Evolutionary conservation across 2,113 vertebrate genomes (phyloP).

Genomic region (Misgurnus mizolepis): DNA sequence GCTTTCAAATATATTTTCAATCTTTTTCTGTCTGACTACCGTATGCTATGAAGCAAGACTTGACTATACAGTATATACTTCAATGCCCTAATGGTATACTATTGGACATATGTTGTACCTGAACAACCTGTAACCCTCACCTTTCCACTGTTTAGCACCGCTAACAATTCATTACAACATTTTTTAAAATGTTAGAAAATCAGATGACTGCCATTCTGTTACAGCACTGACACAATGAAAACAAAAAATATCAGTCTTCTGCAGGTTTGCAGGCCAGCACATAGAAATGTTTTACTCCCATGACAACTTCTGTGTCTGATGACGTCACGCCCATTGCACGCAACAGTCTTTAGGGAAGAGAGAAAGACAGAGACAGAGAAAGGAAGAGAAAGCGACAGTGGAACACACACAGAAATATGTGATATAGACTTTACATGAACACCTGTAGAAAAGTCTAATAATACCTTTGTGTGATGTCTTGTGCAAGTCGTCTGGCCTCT

Average conservation of each 20-base stretch:
- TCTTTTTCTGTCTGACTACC: too few species aligned
- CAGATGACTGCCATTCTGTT: background rate
- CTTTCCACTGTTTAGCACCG: too few species aligned
- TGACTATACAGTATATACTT: too few species aligned
- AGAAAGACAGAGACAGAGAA: background rate
- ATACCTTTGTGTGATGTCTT: conserved; percentile 74
- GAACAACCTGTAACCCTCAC: too few species aligned
- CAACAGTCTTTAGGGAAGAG: conserved; percentile 62
- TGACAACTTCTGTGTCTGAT: conserved; percentile 62
- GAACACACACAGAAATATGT: background rate
- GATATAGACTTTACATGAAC: background rate
- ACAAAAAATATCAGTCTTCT: conserved; percentile 36
- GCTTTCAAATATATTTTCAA: background rate
- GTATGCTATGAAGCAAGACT: too few species aligned
- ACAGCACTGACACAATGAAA: too few species aligned
- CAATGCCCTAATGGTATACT: too few species aligned
- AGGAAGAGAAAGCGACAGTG: background rate
- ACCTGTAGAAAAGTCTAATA: conserved; percentile 20
- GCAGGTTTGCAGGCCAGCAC: conserved; percentile 64
- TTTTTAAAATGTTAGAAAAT: too few species aligned
- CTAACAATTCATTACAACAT: too few species aligned
- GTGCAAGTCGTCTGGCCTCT: conserved; percentile 71
- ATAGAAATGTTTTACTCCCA: conserved; percentile 67
- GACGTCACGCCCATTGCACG: conserved; percentile 66
- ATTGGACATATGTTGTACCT: too few species aligned